A percentile compares a stretch with the other conserved stretches of the same genome.
These are phyloP conservation scores for Phorcus lineatus DNA, from an alignment of 2,888 invertebrate genomes.

Conservation along the genomic window DNA sequence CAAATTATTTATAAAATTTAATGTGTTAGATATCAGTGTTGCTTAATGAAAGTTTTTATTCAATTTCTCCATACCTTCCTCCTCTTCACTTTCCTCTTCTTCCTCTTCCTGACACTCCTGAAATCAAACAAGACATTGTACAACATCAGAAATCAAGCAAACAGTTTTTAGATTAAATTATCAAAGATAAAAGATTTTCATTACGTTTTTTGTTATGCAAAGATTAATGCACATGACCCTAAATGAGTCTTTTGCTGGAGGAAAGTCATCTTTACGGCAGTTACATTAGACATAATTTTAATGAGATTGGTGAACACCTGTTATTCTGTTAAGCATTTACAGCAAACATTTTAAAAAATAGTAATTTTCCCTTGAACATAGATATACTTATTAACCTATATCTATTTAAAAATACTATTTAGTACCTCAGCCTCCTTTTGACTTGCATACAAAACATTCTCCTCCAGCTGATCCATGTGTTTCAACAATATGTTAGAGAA, in stretches of 20 bases:
- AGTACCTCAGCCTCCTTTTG: constrained; percentile 77
- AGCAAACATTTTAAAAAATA: too few species aligned
- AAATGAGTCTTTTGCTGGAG: too few species aligned
- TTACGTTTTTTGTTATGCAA: too few species aligned
- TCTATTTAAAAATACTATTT: neutral
- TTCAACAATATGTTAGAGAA: constrained; percentile 88
- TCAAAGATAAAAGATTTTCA: too few species aligned
- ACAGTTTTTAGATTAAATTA: too few species aligned
- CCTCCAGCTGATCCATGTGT: constrained; percentile 82
- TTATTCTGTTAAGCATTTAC: too few species aligned
- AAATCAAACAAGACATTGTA: neutral
- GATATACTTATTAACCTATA: too few species aligned
- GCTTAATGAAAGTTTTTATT: neutral
- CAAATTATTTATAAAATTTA: too few species aligned
- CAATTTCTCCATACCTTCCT: constrained; percentile 15
- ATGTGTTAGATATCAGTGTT: neutral
- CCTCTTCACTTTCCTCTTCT: constrained; percentile 36
- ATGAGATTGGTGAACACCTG: too few species aligned
- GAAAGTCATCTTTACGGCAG: too few species aligned
- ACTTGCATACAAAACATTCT: constrained; percentile 81
- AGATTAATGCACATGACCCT: too few species aligned
- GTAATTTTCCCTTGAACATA: neutral
- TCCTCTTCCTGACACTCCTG: constrained; percentile 39
- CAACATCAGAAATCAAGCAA: neutral
- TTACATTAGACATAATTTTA: too few species aligned